Conservation (phyloP, 2,797 vertebrate species). For the Peromyscus aztecus region DNA sequence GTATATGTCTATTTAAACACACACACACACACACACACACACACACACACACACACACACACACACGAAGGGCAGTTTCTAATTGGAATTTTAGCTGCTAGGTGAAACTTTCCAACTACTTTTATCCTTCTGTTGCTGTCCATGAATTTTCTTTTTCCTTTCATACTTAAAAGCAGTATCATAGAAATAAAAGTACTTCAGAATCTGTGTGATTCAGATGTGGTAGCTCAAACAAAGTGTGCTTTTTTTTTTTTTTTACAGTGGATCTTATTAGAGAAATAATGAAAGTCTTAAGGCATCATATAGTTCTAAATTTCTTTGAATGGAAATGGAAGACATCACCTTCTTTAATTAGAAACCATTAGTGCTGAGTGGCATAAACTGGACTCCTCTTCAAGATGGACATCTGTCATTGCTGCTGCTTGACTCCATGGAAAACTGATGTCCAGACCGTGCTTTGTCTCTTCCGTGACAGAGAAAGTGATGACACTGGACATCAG, state of each 20-base stretch:
- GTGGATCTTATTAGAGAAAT: conserved; percentile 56
- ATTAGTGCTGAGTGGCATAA: background rate
- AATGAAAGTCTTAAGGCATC: background rate
- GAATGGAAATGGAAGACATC: conserved; percentile 41
- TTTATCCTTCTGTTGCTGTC: background rate
- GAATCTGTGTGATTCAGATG: conserved; percentile 46
- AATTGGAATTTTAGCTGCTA: conserved; percentile 11
- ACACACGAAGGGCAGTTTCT: background rate
- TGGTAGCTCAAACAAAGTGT: conserved; percentile 55
- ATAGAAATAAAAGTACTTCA: conserved; percentile 3
- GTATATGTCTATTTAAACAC: background rate
- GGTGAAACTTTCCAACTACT: conserved; percentile 29
- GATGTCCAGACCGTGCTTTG: background rate
- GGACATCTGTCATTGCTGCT: background rate
- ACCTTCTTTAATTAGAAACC: background rate
- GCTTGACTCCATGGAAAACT: background rate
- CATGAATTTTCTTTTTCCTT: background rate
- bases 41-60: background rate
- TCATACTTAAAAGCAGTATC: background rate
- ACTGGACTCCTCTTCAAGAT: background rate
- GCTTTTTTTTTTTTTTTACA: background rate
- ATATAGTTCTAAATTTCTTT: conserved; percentile 37
- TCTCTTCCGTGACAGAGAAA: background rate
- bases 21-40: background rate
- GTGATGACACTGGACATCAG: background rate